phyloP scores from a whole-genome alignment of 2,113 vertebrate species.

The Amphiprion ocellaris region DNA sequence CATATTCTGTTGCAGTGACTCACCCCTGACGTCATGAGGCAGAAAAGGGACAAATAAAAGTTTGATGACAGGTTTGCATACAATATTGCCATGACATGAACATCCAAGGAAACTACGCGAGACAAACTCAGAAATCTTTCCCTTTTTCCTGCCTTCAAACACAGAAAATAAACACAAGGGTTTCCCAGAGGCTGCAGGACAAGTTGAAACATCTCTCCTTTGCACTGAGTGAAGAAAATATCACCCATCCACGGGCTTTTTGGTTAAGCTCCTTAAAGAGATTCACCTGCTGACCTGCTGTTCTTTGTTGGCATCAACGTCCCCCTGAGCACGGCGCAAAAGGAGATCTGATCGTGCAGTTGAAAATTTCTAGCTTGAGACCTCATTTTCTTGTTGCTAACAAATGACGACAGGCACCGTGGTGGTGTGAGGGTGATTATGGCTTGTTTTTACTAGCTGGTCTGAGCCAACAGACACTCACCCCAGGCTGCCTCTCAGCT shows the following conservation, averaged over 20 bases:
- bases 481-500: conserved; percentile 26
- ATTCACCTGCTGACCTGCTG: conserved; percentile 21
- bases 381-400: conserved; percentile 24
- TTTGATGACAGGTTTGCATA: neutral
- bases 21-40: conserved; percentile 11
- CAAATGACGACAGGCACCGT: conserved; percentile 42
- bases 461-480: conserved; percentile 41
- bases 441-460: conserved; percentile 31
- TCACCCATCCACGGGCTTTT: neutral
- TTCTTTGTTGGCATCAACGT: conserved; percentile 11
- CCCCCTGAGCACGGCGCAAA: neutral
- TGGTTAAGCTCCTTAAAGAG: conserved; percentile 3
- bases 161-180: conserved; percentile 11
- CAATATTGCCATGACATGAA: neutral
- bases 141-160: conserved; percentile 6
- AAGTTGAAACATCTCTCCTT: neutral
- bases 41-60: conserved; percentile 3
- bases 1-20: neutral
- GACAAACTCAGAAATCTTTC: neutral
- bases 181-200: neutral
- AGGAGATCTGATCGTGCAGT: neutral
- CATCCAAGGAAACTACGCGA: neutral
- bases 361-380: conserved; percentile 10
- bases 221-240: neutral
- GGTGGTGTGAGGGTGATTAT: conserved; percentile 49